Base-by-base conservation (phyloP, 1,140 invertebrate species). In the Zaprionus taronus region DNA sequence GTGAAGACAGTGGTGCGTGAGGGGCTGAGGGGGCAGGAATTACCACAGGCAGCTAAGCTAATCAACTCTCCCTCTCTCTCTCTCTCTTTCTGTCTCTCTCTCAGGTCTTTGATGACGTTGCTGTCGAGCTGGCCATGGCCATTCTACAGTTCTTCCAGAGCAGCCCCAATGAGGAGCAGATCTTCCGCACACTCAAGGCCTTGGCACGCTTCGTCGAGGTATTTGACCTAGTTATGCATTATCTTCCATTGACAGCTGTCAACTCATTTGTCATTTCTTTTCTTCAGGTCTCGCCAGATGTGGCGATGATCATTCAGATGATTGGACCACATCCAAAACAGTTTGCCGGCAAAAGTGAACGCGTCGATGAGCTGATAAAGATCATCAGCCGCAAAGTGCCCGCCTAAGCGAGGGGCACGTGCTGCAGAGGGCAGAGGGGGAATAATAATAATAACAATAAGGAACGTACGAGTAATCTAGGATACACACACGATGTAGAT, bases 1-100 rank as follows among this genome's bases (percentile, higher is more conserved):
- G 97, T 97, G 95, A 98, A 98, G 96, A 97, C 97, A 93, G 97
- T 98, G 96, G 97, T 98, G 96, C 95, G 97, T 96, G 94, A 11
- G 31, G 22, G 2, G 4, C 26, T 15, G 14, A 22, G 14, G 24
- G 14, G n/a, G 6, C 14, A 51, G 6, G 2, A n/a, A 9, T 11
- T 1, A 47, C 2, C 2, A n/a, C 6, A 7, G n/a, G 0, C 5
- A 6, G 2, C 47, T 24, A 2, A n/a, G 11, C 9, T 56, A 36
- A 41, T 24, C 9, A 34, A 34, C 0, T 34, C 28, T 31, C 6
- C n/a, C 17, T 26, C 6, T 36, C 28, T 26, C 11, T 20, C 20
- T 49, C 17, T 17, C 9, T 22, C 0, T 17, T 4, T 55, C 7
- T 4, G 28, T 12, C 11, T 22, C 17, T 6, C 5, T 14, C 14